Base-by-base conservation (phyloP, 2,797 vertebrate species). In the Pithecia hirsuta region DNA sequence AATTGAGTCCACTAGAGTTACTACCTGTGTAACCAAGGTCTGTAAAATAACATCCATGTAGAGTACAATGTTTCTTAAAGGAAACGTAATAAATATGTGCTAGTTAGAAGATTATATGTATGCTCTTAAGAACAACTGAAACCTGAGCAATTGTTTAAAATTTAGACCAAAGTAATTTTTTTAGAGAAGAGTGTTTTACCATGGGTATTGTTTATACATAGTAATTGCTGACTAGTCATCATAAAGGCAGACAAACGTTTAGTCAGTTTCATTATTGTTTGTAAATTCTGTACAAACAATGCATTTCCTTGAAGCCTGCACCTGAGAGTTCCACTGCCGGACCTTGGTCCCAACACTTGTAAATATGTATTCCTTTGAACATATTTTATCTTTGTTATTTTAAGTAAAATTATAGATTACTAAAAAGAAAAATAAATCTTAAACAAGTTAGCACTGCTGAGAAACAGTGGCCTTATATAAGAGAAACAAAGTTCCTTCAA, bases 331-430 rank as follows among this genome's bases (percentile, higher is more conserved):
- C 2, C 14, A 7, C 4, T 22, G 7, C 12, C 17, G 17, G 8
- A 15, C 17, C 13, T 78, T 26, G 7, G 11, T 30, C 6, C 2
- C 30, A 55, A 15, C 13, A 4, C 17, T 96, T 30, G 26, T 36
- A 91, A 72, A 64, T 59, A 87, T 30, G 89, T 48, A 30, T 72
- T 84, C 33, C 36, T 8, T 17, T 26, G 46, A 78, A 52, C 5
- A 52, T 13, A n/a, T 50, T 81, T 80, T 61, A 39, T 61, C 20
- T 70, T 57, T 67, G 33, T 33, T 89, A 44, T 48, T 67, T 33
- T 48, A 92, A 93, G 72, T 64, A 93, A 76, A 94, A 81, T 82
- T 64, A 74, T 94, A 89, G 26, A 79, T n/a, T 14, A 89, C 12
- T 30, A 50, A 61, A 36, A 57, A 82, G 72, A 28, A 30, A 64